These are phyloP conservation scores for Pluvialis apricaria DNA, from an alignment of 2,113 vertebrate genomes.

Conservation along the genomic window DNA sequence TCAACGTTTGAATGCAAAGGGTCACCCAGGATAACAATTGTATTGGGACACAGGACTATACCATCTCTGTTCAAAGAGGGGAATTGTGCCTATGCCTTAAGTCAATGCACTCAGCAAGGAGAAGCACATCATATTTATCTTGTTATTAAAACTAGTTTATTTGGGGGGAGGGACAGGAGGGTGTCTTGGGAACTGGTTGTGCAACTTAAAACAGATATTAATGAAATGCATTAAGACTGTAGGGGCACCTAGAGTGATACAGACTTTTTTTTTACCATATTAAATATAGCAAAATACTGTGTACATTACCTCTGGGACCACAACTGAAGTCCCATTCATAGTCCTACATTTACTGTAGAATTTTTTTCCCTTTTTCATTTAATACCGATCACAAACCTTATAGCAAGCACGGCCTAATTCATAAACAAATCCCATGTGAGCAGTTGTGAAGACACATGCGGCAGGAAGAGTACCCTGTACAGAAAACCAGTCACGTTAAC, in stretches of 20 bases:
- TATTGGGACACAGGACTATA: conserved; percentile 82
- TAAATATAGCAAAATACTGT: conserved; percentile 33
- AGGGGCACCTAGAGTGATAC: conserved; percentile 29
- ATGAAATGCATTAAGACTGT: conserved; percentile 12
- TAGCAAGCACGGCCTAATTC: neutral
- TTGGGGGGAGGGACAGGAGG: conserved; percentile 56
- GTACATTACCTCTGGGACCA: conserved; percentile 38
- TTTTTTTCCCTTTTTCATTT: neutral
- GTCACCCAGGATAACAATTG: conserved; percentile 85
- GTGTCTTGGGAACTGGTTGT: conserved; percentile 31
- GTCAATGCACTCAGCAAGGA: conserved; percentile 96
- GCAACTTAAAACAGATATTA: conserved; percentile 17
- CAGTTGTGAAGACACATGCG: neutral
- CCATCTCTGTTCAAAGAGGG: conserved; percentile 93
- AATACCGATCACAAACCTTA: neutral
- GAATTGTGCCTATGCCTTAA: conserved; percentile 97
- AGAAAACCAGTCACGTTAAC: neutral
- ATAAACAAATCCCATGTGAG: neutral
- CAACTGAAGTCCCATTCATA: conserved; percentile 12
- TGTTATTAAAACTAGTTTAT: conserved; percentile 70
- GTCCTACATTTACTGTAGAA: neutral
- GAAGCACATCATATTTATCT: conserved; percentile 93
- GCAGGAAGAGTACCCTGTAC: neutral
- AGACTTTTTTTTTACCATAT: neutral
- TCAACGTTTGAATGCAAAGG: conserved; percentile 72